phyloP scores from a whole-genome alignment of 2,113 vertebrate species.

The Phainopepla nitens region DNA sequence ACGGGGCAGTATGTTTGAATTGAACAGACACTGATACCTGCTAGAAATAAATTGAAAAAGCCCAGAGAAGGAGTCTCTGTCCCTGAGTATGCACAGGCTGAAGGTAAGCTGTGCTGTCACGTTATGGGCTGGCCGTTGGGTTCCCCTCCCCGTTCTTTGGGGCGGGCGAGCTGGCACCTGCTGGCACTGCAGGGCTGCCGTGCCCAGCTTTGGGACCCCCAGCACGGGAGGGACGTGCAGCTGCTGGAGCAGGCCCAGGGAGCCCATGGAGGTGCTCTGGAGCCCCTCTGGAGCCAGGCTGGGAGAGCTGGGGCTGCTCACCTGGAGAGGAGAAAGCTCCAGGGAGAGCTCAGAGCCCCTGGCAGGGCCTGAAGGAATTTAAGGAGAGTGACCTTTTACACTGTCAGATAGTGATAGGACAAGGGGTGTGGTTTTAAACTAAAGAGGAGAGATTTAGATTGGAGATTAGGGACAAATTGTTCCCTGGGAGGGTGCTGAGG shows the following conservation, averaged over 20 bases:
- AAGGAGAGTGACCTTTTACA: background rate
- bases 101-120: background rate
- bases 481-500: fast-evolving
- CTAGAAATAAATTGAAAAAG: background rate
- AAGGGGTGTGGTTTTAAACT: background rate
- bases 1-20: background rate
- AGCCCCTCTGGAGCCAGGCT: background rate
- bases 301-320: background rate
- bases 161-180: background rate
- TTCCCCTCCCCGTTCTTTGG: background rate
- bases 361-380: fast-evolving
- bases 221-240: background rate
- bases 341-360: background rate
- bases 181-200: background rate
- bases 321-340: background rate
- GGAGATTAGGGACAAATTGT: background rate
- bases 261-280: fast-evolving
- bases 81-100: fast-evolving
- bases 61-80: background rate
- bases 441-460: background rate
- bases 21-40: background rate
- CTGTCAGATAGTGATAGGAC: background rate
- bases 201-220: background rate
- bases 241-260: background rate
- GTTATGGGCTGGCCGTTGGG: fast-evolving